These are phyloP conservation scores for Globia sparganii DNA, from an alignment of 2,888 invertebrate genomes.

Conservation along the genomic window DNA sequence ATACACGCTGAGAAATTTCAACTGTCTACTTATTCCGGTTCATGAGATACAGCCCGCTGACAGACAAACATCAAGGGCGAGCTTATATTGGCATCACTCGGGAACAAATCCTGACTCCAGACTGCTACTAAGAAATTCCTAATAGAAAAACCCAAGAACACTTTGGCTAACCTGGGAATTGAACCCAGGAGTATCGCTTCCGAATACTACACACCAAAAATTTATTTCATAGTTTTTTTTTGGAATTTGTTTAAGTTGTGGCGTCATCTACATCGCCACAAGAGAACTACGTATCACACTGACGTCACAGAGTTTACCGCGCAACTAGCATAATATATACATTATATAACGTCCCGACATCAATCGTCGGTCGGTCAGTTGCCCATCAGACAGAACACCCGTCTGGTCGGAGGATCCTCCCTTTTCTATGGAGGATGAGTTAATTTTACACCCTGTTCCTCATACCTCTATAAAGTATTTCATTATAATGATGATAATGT, in stretches of 20 bases:
- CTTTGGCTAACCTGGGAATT: neutral
- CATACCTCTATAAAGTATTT: neutral
- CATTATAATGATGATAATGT: neutral
- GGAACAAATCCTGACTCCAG: neutral
- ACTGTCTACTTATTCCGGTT: neutral
- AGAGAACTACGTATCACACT: neutral
- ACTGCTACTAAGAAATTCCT: neutral
- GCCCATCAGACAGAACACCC: neutral
- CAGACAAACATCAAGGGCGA: neutral
- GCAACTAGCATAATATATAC: neutral
- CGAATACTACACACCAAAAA: neutral
- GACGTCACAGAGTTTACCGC: neutral
- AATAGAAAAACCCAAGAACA: neutral
- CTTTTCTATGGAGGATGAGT: neutral
- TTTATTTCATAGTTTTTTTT: neutral
- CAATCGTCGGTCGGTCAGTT: neutral
- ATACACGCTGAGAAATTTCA: neutral
- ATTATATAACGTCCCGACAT: neutral
- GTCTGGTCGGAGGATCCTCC: neutral
- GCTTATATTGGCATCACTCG: neutral
- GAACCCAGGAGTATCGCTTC: neutral
- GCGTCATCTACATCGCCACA: neutral
- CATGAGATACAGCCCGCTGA: too few relatives aligned
- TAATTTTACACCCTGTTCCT: neutral
- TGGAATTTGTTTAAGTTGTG: neutral